These are phyloP conservation scores for Drosophila fuyamai DNA, from an alignment of 1,140 invertebrate species.

Conservation along the genomic window DNA sequence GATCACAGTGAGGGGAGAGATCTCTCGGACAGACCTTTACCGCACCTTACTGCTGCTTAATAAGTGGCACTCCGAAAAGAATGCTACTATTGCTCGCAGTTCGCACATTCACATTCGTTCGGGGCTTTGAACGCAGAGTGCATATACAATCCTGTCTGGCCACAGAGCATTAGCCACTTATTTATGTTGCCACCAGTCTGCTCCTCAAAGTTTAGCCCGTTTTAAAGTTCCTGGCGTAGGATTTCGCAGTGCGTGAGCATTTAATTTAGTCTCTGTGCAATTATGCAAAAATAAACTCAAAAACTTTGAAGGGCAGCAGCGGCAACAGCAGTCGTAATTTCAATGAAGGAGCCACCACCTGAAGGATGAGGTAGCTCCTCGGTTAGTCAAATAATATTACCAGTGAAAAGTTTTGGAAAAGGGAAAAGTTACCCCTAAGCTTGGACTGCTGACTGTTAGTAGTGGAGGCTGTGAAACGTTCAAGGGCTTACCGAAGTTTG, in stretches of 20 bases:
- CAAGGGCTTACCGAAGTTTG: slow-evolving; percentile 44
- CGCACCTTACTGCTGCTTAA: background rate
- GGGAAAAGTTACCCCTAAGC: slow-evolving; percentile 45
- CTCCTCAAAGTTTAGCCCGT: slow-evolving; percentile 46
- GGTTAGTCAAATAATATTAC: slow-evolving; percentile 70
- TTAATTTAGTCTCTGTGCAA: slow-evolving; percentile 76
- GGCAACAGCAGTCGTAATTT: slow-evolving; percentile 25
- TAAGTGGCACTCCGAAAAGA: slow-evolving; percentile 9
- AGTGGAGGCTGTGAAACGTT: slow-evolving; percentile 1
- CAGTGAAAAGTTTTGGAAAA: slow-evolving; percentile 52
- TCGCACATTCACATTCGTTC: slow-evolving; percentile 16
- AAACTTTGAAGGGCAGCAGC: slow-evolving; percentile 47
- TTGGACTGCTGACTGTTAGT: background rate
- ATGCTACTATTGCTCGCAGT: slow-evolving; percentile 16
- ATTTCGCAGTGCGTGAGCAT: slow-evolving; percentile 54
- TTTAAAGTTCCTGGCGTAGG: slow-evolving; percentile 51
- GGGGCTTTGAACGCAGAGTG: slow-evolving; percentile 12
- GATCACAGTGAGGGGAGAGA: background rate
- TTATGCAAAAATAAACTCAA: slow-evolving; percentile 76
- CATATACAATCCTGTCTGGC: slow-evolving; percentile 26
- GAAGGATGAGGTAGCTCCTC: slow-evolving; percentile 34
- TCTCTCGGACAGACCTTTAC: slow-evolving; percentile 1
- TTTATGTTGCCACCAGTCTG: slow-evolving; percentile 53
- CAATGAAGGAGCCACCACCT: slow-evolving; percentile 21
- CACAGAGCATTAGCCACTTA: slow-evolving; percentile 46